Evolutionary conservation across 1,140 invertebrate genomes (phyloP).

Genomic region (Papilio aristodemus): DNA sequence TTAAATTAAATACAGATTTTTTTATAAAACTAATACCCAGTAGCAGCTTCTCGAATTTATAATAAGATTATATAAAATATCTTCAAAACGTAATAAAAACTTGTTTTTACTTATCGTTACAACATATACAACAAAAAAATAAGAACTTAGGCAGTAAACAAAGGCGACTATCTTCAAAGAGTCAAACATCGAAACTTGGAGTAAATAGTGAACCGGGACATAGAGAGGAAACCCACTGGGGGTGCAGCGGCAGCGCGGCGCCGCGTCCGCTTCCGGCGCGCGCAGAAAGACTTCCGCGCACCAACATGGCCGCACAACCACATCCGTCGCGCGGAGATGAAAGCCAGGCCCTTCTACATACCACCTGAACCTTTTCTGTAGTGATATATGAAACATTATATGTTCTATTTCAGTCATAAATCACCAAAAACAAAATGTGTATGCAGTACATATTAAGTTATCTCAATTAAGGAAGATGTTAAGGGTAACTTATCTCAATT

Average conservation of each 20-base stretch:
- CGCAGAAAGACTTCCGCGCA: constrained; percentile 21
- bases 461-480: too few species aligned
- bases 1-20: too few species aligned
- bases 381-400: neutral
- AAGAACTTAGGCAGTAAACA: neutral
- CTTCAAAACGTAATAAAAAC: too few species aligned
- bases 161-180: neutral
- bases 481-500: too few species aligned
- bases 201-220: constrained; percentile 10
- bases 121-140: too few species aligned
- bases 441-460: too few species aligned
- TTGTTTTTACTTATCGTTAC: too few species aligned
- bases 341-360: neutral
- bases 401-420: too few species aligned
- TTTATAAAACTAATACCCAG: too few species aligned
- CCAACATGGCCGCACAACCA: neutral
- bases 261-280: constrained; percentile 12
- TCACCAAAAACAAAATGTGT: too few species aligned
- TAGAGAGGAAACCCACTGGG: neutral
- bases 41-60: too few species aligned
- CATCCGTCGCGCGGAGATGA: constrained; percentile 10
- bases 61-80: too few species aligned
- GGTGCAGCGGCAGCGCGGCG: constrained; percentile 3
- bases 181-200: neutral
- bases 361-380: neutral